These are phyloP conservation scores for Psophia crepitans DNA, from an alignment of 2,113 vertebrate species.

Conservation along the genomic window DNA sequence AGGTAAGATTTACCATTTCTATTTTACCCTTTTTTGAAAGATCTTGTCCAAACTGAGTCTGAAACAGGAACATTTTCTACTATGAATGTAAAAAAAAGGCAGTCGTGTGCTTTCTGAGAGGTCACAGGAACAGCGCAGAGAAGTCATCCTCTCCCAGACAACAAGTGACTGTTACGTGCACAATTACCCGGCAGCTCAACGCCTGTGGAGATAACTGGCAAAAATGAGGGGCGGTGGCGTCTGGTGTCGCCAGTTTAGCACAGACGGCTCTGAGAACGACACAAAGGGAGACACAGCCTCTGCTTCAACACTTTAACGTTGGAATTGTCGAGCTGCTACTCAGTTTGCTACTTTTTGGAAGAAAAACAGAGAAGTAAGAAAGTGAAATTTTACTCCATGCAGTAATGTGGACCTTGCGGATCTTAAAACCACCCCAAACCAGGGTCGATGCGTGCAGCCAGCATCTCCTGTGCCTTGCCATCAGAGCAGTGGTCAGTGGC, in stretches of 20 bases:
- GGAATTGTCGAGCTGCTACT: neutral
- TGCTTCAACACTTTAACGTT: neutral
- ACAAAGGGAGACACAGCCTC: neutral
- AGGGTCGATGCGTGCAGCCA: accelerated
- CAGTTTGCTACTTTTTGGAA: neutral
- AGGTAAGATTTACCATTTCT: constrained; percentile 57
- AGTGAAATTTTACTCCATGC: neutral
- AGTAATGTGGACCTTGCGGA: neutral
- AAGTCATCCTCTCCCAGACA: neutral
- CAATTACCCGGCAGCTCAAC: neutral
- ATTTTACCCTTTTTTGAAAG: neutral
- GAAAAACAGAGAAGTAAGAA: neutral
- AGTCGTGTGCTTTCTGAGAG: neutral
- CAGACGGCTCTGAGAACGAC: neutral
- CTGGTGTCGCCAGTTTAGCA: neutral
- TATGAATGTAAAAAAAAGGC: neutral
- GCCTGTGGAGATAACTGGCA: neutral
- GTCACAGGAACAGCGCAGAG: neutral
- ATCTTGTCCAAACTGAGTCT: neutral
- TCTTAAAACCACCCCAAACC: neutral
- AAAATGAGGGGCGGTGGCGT: neutral
- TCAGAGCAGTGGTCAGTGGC: neutral
- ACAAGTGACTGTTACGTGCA: neutral
- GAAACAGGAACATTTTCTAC: neutral
- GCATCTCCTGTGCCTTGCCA: neutral